Base-by-base conservation (phyloP, 2,113 vertebrate species). In the Daphoenositta chrysoptera region DNA sequence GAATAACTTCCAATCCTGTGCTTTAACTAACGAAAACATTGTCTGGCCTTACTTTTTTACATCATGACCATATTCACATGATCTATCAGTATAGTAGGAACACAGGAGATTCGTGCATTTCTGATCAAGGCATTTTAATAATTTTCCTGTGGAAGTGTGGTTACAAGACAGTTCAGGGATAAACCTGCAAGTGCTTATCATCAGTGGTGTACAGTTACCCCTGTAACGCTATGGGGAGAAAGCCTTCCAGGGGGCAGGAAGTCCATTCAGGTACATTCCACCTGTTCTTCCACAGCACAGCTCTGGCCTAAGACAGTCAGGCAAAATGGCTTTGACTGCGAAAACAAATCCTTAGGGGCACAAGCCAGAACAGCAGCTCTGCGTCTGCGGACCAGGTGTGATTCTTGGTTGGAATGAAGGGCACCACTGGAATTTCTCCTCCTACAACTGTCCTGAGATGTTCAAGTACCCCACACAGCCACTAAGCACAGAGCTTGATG, bases 371-470 rank as follows among this genome's bases (percentile, higher is more conserved):
- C 8, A 51, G 51, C 7, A 2, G 37, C 58, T 61, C 71, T 33
- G 48, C 0, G 0, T 45, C 22, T 53, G 56, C 7, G 4, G 35
- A 81, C 10, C 0, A 0, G 19, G 35, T 23, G 19, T 2, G 23
- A 93, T 22, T 33, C 47, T 31, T 9, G 2, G 39, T 13, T 42
- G 68, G 69, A 77, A 91, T 11, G 42, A 35, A 63, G 35, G 47
- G 28, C 39, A 45, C 28, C 16, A 2, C 31, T 20, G n/a, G n/a
- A 54, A 88, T 48, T 89, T 83, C 54, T 73, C 42, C 47, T 66
- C 60, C 4, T 13, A 39, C 19, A 61, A 26, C 9, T 0, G 1
- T 16, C 56, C 1, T 11, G 42, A 71, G 65, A 79, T n/a, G 40
- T 48, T 81, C n/a, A 23, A 58, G 65, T 1, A 2, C 56, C 73